Conservation (phyloP, 1,140 invertebrate genomes). For the Hyphantria cunea region DNA sequence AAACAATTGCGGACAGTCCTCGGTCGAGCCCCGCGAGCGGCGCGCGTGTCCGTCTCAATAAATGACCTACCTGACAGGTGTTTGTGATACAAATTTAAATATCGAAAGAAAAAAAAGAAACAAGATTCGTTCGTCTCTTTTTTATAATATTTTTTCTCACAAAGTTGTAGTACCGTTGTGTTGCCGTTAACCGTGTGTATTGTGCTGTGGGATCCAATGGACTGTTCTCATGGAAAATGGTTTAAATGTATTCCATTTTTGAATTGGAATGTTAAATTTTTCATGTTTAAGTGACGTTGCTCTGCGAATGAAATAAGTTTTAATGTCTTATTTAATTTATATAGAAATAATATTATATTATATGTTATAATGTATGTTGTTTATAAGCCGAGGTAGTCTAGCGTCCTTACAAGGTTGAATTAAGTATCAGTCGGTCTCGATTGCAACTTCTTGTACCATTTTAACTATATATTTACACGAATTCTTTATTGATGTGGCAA, state of each 20-base stretch:
- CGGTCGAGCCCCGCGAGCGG: conserved; percentile 61
- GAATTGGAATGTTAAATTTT: conserved; percentile 14
- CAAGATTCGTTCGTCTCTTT: conserved; percentile 56
- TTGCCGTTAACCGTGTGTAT: conserved; percentile 52
- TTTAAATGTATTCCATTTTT: conserved; percentile 38
- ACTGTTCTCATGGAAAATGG: conserved; percentile 41
- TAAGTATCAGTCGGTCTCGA: conserved; percentile 1
- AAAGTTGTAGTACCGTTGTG: conserved; percentile 51
- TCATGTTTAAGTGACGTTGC: conserved; percentile 25
- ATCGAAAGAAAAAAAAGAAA: conserved; percentile 43
- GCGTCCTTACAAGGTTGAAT: conserved; percentile 17
- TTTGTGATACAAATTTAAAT: conserved; percentile 35
- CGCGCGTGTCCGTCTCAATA: conserved; percentile 38
- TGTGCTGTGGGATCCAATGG: conserved; percentile 58
- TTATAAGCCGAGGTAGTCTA: not conserved
- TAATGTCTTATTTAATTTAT: conserved; percentile 2
- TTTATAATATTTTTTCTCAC: conserved; percentile 39
- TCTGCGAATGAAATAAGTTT: conserved; percentile 20
- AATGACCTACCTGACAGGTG: conserved; percentile 48
- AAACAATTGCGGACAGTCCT: conserved; percentile 74
- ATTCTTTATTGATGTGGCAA: no score
- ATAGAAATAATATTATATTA: not conserved
- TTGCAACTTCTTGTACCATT: no score
- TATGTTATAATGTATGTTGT: not conserved
- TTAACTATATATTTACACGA: no score